Percentiles rank a stretch among this genome's conserved stretches.
phyloP scores from a whole-genome alignment of 2,797 vertebrate genomes.

The Lagorchestes hirsutus region DNA sequence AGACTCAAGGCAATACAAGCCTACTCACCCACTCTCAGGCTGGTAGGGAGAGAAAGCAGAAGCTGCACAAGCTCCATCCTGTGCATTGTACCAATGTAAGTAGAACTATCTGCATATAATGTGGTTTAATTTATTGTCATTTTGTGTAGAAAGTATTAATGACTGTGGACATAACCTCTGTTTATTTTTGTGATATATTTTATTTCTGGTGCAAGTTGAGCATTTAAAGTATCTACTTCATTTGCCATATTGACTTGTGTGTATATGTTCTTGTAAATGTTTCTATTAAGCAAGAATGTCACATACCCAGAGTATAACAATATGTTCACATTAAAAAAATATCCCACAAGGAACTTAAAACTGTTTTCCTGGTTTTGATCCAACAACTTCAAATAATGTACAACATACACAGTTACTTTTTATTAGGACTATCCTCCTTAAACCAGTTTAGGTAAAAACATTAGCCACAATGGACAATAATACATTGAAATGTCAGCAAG shows the following conservation, averaged over 20 bases:
- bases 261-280: slow-evolving; percentile 88
- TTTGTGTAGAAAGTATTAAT: slow-evolving; percentile 90
- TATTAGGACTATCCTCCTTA: slow-evolving; percentile 14
- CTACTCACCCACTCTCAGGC: slow-evolving; percentile 36
- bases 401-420: background rate
- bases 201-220: slow-evolving; percentile 84
- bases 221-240: slow-evolving; percentile 83
- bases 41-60: slow-evolving; percentile 74
- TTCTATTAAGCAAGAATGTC: slow-evolving; percentile 84
- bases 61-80: slow-evolving; percentile 78
- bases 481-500: background rate
- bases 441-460: slow-evolving; percentile 27
- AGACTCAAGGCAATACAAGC: slow-evolving; percentile 68
- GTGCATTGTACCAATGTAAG: slow-evolving; percentile 90
- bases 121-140: slow-evolving; percentile 93
- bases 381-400: background rate
- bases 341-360: slow-evolving; percentile 39
- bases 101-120: slow-evolving; percentile 93
- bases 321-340: slow-evolving; percentile 89
- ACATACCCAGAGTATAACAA: slow-evolving; percentile 87
- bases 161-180: slow-evolving; percentile 89
- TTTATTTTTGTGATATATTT: slow-evolving; percentile 88
- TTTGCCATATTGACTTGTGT: slow-evolving; percentile 84
- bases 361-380: slow-evolving; percentile 63
- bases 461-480: background rate